These are phyloP conservation scores for Chrysotoxum bicinctum DNA, from an alignment of 2,888 invertebrate species.

Conservation along the genomic window DNA sequence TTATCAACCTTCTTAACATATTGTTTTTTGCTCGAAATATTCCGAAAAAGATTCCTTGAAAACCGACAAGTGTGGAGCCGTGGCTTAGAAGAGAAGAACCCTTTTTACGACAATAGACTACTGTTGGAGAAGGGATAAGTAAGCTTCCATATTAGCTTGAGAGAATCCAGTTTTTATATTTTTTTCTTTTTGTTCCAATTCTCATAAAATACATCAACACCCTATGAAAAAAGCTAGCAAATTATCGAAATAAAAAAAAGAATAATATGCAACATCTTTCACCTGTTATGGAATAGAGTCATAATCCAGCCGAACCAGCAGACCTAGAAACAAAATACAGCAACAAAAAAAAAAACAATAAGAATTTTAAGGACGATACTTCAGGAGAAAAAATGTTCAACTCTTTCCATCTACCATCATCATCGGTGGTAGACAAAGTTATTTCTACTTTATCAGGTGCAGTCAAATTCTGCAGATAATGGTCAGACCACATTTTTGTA, in stretches of 20 bases:
- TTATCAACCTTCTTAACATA: no score
- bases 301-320: conserved; percentile 27
- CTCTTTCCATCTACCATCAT: conserved; percentile 1
- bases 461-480: conserved; percentile 61
- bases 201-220: neutral
- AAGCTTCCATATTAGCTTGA: no score
- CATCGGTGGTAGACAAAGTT: conserved; percentile 26
- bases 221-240: neutral
- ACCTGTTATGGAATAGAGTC: conserved; percentile 59
- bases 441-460: conserved; percentile 63
- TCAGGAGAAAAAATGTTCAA: conserved; percentile 14
- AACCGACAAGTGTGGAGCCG: no score
- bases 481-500: conserved; percentile 55
- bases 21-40: no score
- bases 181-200: neutral
- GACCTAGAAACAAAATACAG: conserved; percentile 38
- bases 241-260: neutral
- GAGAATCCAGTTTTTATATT: no score
- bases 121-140: no score
- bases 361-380: conserved; percentile 11
- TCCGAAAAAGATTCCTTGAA: no score
- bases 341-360: neutral
- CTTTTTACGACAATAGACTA: no score
- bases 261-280: conserved; percentile 18
- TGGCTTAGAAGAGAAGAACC: no score